phyloP scores from a whole-genome alignment of 2,113 vertebrate species.

The Hipposideros armiger region DNA sequence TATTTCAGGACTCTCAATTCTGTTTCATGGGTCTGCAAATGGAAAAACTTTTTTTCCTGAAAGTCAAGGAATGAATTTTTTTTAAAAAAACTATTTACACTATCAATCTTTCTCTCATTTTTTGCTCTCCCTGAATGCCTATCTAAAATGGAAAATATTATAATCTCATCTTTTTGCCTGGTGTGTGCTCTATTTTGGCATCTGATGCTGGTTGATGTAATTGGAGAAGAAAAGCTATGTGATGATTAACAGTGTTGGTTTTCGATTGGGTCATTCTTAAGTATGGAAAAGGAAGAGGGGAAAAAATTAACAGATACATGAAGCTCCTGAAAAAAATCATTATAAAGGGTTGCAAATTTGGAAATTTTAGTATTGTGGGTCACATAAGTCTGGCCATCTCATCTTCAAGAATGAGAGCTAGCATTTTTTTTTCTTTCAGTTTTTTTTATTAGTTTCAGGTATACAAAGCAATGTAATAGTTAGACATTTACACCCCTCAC shows the following conservation, averaged over 20 bases:
- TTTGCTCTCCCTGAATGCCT: slow-evolving; percentile 79
- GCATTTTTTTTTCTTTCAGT: slow-evolving; percentile 53
- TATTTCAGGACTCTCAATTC: background rate
- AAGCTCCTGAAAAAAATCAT: slow-evolving; percentile 81
- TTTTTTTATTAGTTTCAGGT: too few species aligned
- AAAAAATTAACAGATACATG: slow-evolving; percentile 65
- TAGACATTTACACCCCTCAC: too few species aligned
- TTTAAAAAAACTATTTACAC: background rate
- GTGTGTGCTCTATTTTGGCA: slow-evolving; percentile 83
- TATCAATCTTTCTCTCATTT: slow-evolving; percentile 69
- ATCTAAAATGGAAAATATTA: slow-evolving; percentile 82
- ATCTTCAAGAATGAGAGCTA: slow-evolving; percentile 85
- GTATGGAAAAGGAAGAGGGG: slow-evolving; percentile 71
- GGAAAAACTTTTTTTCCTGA: background rate
- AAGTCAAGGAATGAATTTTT: background rate
- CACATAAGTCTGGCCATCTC: slow-evolving; percentile 83
- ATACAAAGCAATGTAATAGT: too few species aligned
- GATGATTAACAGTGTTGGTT: slow-evolving; percentile 84
- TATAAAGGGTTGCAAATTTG: slow-evolving; percentile 84
- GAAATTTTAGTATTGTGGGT: slow-evolving; percentile 84
- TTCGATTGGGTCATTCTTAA: slow-evolving; percentile 82
- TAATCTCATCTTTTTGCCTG: slow-evolving; percentile 77
- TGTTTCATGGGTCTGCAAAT: background rate
- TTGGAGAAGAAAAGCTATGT: slow-evolving; percentile 84
- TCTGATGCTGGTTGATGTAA: slow-evolving; percentile 82